These are phyloP conservation scores for Harmothoe impar DNA, from an alignment of 2,888 invertebrate species.

Conservation along the genomic window DNA sequence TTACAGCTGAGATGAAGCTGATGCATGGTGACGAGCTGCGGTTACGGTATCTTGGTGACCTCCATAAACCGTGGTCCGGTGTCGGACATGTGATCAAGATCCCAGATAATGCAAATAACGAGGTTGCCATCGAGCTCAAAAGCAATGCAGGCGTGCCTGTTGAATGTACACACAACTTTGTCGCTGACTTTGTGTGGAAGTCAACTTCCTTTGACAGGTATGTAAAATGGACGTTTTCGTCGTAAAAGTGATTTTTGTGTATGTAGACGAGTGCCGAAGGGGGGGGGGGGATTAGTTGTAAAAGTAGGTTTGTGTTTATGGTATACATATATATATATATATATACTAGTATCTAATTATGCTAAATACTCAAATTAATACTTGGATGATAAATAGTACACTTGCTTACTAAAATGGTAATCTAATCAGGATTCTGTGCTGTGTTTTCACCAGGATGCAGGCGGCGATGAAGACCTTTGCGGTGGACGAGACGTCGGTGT, in stretches of 20 bases:
- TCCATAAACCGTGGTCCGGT: conserved; percentile 97
- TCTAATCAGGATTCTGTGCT: no score
- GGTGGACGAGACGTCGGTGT: conserved; percentile 97
- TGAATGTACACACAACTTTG: conserved; percentile 97
- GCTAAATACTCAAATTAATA: no score
- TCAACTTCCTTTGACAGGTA: conserved; percentile 97
- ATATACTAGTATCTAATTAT: no score
- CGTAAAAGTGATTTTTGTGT: neutral
- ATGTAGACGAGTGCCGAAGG: neutral
- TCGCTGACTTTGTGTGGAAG: conserved; percentile 99
- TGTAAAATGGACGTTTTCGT: no score
- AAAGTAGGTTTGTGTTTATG: no score
- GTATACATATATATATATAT: no score
- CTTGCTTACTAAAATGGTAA: no score
- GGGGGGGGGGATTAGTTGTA: no score
- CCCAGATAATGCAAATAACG: conserved; percentile 94
- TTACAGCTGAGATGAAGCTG: conserved; percentile 93
- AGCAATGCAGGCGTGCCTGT: conserved; percentile 95
- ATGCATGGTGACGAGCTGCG: conserved; percentile 99
- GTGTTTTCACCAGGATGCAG: conserved; percentile 92
- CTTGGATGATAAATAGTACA: no score
- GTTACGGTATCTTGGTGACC: conserved; percentile 93
- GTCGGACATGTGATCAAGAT: conserved; percentile 96
- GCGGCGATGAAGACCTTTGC: conserved; percentile 96
- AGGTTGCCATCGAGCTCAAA: conserved; percentile 98